phyloP scores from a whole-genome alignment of 2,797 vertebrate genomes.

The Leptodactylus fallax region DNA sequence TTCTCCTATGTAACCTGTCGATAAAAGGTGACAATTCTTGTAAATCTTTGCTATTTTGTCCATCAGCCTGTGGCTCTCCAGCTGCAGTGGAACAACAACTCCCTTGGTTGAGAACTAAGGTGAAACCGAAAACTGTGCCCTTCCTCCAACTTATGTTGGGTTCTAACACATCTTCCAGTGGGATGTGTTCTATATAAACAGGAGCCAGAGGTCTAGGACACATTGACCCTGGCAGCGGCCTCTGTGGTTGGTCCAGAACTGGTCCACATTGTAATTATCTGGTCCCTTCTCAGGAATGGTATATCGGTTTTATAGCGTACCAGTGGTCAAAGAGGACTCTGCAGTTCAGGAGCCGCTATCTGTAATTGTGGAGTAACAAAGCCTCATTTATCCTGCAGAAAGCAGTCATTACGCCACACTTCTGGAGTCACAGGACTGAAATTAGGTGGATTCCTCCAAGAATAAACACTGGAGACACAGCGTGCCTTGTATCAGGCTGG shows the following conservation, averaged over 20 bases:
- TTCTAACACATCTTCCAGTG: background rate
- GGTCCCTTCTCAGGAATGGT: background rate
- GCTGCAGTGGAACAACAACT: background rate
- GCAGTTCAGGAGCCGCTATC: background rate
- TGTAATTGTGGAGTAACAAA: slow-evolving; percentile 56
- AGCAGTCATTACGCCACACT: slow-evolving; percentile 49
- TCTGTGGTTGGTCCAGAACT: background rate
- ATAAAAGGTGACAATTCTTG: too few relatives aligned
- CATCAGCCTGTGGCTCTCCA: background rate
- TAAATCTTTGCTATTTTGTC: background rate
- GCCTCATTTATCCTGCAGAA: slow-evolving; percentile 45
- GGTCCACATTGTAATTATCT: slow-evolving; percentile 27
- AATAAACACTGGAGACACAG: slow-evolving; percentile 17
- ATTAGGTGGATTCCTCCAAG: slow-evolving; percentile 41
- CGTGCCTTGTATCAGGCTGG: slow-evolving; percentile 13
- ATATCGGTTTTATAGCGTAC: background rate
- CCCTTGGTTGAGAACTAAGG: background rate
- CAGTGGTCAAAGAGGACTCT: background rate
- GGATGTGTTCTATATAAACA: too few relatives aligned
- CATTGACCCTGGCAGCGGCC: too few relatives aligned
- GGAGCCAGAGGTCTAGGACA: too few relatives aligned
- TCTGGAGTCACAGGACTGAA: slow-evolving; percentile 58
- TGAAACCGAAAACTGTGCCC: background rate
- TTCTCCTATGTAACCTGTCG: too few relatives aligned
- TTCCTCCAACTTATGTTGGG: too few relatives aligned